phyloP scores from a whole-genome alignment of 2,888 invertebrate genomes.

The Stictocephala bisonia region DNA sequence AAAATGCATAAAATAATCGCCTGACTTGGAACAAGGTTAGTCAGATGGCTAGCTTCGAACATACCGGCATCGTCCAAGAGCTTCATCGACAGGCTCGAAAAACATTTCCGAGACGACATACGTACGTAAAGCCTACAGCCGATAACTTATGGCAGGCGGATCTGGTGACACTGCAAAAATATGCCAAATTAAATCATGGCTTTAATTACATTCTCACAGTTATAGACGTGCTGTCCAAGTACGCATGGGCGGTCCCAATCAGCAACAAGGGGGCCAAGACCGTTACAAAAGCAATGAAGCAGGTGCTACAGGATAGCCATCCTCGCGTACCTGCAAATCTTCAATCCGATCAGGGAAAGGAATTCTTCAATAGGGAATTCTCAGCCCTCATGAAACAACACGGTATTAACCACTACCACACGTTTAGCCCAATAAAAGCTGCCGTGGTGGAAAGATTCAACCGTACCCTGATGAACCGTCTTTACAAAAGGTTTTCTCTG shows the following conservation, averaged over 20 bases:
- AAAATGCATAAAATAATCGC: background rate
- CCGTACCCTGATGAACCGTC: constrained; percentile 3
- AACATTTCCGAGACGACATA: constrained; percentile 62
- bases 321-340: constrained; percentile 39
- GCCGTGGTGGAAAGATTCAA: constrained; percentile 43
- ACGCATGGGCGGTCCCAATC: constrained; percentile 62
- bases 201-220: constrained; percentile 61
- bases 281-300: constrained; percentile 56
- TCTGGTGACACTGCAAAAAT: constrained; percentile 62
- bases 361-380: constrained; percentile 56
- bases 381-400: constrained; percentile 32
- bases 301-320: background rate
- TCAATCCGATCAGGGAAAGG: constrained; percentile 55
- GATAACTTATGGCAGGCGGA: constrained; percentile 66
- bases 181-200: constrained; percentile 61
- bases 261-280: constrained; percentile 61
- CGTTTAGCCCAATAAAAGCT: constrained; percentile 18
- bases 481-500: background rate
- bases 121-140: constrained; percentile 62
- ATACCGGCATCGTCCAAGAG: constrained; percentile 60
- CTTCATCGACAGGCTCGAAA: constrained; percentile 62
- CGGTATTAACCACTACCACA: constrained; percentile 39
- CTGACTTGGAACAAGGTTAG: constrained; percentile 25
- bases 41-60: too few relatives aligned
- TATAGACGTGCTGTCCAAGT: constrained; percentile 64